phyloP scores from a whole-genome alignment of 35 echinoderm and acorn worm species.

The Chiridota heheva region DNA sequence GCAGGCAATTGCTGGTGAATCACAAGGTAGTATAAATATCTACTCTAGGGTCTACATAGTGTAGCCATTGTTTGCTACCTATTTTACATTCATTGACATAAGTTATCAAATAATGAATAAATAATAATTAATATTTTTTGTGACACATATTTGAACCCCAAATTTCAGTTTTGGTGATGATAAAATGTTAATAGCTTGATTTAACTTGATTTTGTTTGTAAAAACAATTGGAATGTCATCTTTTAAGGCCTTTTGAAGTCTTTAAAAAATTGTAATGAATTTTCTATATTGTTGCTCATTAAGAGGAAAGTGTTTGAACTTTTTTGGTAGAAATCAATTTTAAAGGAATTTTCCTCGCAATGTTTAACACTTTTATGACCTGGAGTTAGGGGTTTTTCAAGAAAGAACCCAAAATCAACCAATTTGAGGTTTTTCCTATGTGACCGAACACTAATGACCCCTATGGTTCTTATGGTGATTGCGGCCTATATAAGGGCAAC shows the following conservation, averaged over 20 bases:
- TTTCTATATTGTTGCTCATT: too few relatives aligned
- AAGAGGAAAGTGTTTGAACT: too few relatives aligned
- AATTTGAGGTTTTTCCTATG: background rate
- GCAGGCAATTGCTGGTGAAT: background rate
- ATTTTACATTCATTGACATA: background rate
- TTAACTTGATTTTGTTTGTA: too few relatives aligned
- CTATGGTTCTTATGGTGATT: background rate
- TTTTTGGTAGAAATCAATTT: too few relatives aligned
- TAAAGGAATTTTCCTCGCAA: too few relatives aligned
- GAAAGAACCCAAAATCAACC: conserved; percentile 19
- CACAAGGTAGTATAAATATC: background rate
- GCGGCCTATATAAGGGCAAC: background rate
- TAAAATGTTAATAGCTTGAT: too few relatives aligned
- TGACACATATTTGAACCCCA: background rate
- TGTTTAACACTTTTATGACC: too few relatives aligned
- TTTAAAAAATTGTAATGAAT: too few relatives aligned
- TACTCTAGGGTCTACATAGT: background rate
- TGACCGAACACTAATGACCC: background rate
- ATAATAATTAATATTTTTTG: background rate
- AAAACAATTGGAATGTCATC: too few relatives aligned
- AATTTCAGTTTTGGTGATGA: background rate
- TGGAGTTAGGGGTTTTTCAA: too few relatives aligned
- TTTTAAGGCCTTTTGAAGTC: too few relatives aligned
- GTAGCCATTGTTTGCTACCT: background rate
- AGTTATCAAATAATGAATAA: background rate